These are phyloP conservation scores for Epizoanthus ramosus DNA, from an alignment of 92 coral and sea anemone species.

Conservation along the genomic window DNA sequence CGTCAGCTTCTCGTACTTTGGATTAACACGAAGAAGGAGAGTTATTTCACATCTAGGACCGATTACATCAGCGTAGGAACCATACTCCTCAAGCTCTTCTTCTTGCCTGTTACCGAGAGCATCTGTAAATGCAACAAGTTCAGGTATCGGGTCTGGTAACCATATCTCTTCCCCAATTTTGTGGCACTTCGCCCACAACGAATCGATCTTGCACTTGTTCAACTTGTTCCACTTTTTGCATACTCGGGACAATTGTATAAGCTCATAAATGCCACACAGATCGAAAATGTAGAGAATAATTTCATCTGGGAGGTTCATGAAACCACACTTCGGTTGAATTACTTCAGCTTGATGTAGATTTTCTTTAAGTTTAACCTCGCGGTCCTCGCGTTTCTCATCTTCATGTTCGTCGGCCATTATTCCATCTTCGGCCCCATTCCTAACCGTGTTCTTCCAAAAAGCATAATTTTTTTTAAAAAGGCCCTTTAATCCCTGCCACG, in stretches of 20 bases:
- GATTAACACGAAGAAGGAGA: conserved; percentile 20
- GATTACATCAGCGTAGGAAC: neutral
- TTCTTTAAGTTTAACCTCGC: too few species aligned
- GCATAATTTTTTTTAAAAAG: too few species aligned
- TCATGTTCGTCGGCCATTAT: too few species aligned
- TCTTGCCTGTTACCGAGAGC: conserved; percentile 42
- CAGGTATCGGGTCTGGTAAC: conserved; percentile 57
- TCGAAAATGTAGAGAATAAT: conserved; percentile 53
- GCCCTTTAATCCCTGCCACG: too few species aligned
- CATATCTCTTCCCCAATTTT: conserved; percentile 63
- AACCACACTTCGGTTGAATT: neutral
- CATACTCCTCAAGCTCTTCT: neutral
- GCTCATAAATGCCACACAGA: conserved; percentile 43
- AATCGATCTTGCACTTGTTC: conserved; percentile 26
- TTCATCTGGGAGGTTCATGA: conserved; percentile 52
- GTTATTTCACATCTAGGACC: conserved; percentile 33
- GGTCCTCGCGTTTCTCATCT: too few species aligned
- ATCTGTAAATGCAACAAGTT: conserved; percentile 47
- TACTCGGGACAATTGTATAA: conserved; percentile 37
- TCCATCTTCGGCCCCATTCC: too few species aligned
- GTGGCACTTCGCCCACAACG: conserved; percentile 46
- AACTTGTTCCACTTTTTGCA: conserved; percentile 57
- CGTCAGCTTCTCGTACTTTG: conserved; percentile 8
- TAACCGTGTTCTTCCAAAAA: neutral
- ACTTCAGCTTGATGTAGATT: neutral